Evolutionary conservation across 2,888 invertebrate species (phyloP), one percentile per base, ranked within the genome.

Genomic region (Oscheius onirici): DNA sequence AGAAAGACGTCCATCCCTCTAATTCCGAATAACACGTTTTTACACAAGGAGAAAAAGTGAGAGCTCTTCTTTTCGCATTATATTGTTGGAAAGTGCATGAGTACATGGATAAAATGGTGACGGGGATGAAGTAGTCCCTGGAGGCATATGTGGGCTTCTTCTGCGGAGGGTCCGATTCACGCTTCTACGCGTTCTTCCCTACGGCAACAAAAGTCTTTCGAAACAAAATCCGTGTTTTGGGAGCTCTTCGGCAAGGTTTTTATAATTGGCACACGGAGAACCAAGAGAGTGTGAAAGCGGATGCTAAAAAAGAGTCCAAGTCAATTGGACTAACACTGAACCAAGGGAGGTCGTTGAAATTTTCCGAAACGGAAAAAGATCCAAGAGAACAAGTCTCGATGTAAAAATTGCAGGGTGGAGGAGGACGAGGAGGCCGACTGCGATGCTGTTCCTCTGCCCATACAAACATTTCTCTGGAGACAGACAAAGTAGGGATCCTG

Each of bases 401-500:
- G 20, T 20, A 15, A 17, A 46, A 46, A 63, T 78, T 78, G 15
- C 72, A 81, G 81, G 78, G 81, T 77, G 66, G 80, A 79, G 54
- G 82, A 83, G 52, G 85, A 86, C 44, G 87, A n/a, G 90, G 91
- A 82, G 90, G 75, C 73, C 28, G 86, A 88, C 60, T 84, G 87
- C 79, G 94, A 94, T 85, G 92, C 93, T 86, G 91, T 97, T 75
- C 97, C 97, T 0, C 92, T 97, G 77, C 94, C 97, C 1, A 94
- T 97, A 73, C 97, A 97, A 90, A 93, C 95, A 85, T 97, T 96
- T 90, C 91, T 97, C 75, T 97, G 97, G 97, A 91, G 94, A 84
- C 96, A 97, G 90, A 94, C 95, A 77, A 92, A 92, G 93, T 93
- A 80, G 17, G 43, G 46, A 54, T 51, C 44, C 17, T 66, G 34